Percentiles rank a stretch among this genome's conserved stretches.
Evolutionary conservation across 2,888 invertebrate genomes (phyloP).

Genomic region (Orchesella flavescens): DNA sequence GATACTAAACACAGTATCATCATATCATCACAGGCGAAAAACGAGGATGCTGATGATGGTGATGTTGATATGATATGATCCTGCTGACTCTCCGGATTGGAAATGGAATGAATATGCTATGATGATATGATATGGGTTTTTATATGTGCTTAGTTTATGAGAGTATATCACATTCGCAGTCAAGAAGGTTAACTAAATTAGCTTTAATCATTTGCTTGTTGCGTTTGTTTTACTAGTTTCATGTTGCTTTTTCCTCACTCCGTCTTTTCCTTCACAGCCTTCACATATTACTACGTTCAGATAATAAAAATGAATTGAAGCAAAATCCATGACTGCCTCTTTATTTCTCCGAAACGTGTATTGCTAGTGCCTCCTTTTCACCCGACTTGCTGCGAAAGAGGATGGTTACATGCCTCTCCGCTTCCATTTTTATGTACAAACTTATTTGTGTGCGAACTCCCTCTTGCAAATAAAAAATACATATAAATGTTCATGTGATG

Average conservation of each 20-base stretch:
- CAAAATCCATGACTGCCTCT: constrained; percentile 38
- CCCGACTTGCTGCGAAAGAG: constrained; percentile 5
- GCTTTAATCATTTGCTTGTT: constrained; percentile 51
- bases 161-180: not conserved
- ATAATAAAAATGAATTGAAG: constrained; percentile 45
- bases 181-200: constrained; percentile 45
- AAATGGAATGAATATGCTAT: too few relatives aligned
- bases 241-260: constrained; percentile 11
- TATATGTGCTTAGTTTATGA: not conserved
- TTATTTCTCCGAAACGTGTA: constrained; percentile 39
- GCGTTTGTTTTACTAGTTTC: constrained; percentile 32
- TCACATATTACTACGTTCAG: not conserved
- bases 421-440: too few relatives aligned
- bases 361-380: constrained; percentile 22
- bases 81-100: constrained; percentile 40
- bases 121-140: too few relatives aligned
- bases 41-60: constrained; percentile 37
- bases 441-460: not conserved
- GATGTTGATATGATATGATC: constrained; percentile 56
- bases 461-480: not conserved
- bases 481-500: not conserved
- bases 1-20: constrained; percentile 36
- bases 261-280: not conserved
- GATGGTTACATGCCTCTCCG: not conserved
- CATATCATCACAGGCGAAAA: constrained; percentile 10